phyloP scores from a whole-genome alignment of 1,140 invertebrate species.

The Phenacoccus solenopsis region DNA sequence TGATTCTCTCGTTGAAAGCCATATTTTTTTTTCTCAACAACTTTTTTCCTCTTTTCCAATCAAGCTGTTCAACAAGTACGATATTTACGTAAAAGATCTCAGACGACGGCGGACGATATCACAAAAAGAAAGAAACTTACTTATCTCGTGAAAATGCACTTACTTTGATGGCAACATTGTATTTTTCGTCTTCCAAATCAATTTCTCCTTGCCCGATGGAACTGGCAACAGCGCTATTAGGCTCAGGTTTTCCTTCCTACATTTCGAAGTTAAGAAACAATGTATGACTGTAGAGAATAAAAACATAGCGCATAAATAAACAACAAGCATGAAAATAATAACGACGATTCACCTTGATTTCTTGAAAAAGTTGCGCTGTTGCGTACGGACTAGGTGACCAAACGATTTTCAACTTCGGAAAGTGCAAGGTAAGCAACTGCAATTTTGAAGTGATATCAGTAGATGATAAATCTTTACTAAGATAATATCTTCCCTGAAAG shows the following conservation, averaged over 20 bases:
- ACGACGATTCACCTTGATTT: slow-evolving; percentile 47
- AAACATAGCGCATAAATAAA: neutral
- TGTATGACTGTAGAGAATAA: neutral
- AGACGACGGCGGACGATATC: too few species aligned
- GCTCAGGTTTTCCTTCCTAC: slow-evolving; percentile 61
- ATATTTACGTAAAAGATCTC: too few species aligned
- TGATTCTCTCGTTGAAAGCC: too few species aligned
- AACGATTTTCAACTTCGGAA: slow-evolving; percentile 78
- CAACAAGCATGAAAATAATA: neutral
- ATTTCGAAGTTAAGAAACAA: slow-evolving; percentile 18
- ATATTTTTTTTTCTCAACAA: too few species aligned
- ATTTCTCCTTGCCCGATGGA: slow-evolving; percentile 49
- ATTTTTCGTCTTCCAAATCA: slow-evolving; percentile 49
- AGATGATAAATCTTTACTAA: slow-evolving; percentile 60
- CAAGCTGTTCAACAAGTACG: too few species aligned
- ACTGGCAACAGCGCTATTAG: slow-evolving; percentile 52
- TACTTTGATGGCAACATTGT: slow-evolving; percentile 53
- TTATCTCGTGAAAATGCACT: neutral
- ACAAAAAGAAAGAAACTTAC: too few species aligned
- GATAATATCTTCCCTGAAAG: slow-evolving; percentile 57
- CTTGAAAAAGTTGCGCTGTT: slow-evolving; percentile 88
- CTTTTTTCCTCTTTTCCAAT: too few species aligned
- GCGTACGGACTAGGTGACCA: slow-evolving; percentile 94
- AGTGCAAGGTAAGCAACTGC: slow-evolving; percentile 85
- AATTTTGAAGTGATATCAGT: slow-evolving; percentile 62